Conservation (phyloP, 2,888 invertebrate species). For the Diaphora mendica region DNA sequence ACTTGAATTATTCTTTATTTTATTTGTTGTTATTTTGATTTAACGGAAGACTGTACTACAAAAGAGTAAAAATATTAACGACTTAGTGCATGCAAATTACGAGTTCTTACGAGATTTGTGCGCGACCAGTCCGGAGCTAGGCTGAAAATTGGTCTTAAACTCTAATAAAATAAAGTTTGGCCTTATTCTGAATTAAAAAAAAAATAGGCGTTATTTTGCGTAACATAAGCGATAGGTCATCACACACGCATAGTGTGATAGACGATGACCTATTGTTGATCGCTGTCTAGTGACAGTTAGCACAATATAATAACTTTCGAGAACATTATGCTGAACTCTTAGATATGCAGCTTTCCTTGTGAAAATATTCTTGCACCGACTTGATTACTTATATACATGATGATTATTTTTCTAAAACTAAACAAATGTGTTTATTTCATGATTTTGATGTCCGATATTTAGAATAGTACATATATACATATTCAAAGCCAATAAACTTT, state of each 20-base stretch:
- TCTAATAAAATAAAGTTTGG: neutral
- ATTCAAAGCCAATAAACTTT: neutral
- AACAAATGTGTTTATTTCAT: neutral
- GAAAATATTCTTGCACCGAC: neutral
- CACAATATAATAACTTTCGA: neutral
- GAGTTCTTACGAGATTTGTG: neutral
- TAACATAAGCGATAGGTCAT: neutral
- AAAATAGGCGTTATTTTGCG: neutral
- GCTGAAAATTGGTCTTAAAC: neutral
- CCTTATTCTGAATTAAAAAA: neutral
- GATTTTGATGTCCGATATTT: neutral
- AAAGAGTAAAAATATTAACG: neutral
- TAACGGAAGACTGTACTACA: neutral
- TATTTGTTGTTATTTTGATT: neutral
- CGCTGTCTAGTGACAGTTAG: no score
- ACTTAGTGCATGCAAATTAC: neutral
- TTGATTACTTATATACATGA: neutral
- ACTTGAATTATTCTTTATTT: neutral
- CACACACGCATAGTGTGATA: no score
- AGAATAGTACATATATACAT: neutral
- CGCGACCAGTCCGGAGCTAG: neutral
- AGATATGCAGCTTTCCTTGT: neutral
- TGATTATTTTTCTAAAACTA: neutral
- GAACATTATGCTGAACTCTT: neutral
- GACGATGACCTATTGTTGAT: no score